Evolutionary conservation across 2,113 vertebrate species (phyloP).

Genomic region (Speoplatyrhinus poulsoni): DNA sequence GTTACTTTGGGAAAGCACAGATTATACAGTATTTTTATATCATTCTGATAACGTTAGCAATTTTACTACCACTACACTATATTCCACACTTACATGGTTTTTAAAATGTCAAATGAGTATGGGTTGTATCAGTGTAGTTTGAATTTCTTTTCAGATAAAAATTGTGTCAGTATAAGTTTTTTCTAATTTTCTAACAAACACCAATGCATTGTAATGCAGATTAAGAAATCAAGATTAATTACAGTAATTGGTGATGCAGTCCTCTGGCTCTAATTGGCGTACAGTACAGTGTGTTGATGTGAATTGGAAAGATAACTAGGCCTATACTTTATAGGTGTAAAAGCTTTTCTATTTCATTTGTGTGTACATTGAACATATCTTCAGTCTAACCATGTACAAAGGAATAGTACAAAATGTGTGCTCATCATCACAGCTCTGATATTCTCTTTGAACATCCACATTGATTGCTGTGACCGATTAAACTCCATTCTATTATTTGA

Average conservation of each 20-base stretch:
- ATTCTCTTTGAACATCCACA: conserved; percentile 96
- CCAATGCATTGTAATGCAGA: not conserved
- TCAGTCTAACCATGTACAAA: conserved; percentile 87
- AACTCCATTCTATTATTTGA: conserved; percentile 89
- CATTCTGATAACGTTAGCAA: too few relatives aligned
- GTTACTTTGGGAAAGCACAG: too few relatives aligned
- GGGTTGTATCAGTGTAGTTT: too few relatives aligned
- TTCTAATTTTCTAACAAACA: not conserved
- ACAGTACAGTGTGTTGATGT: conserved; percentile 5
- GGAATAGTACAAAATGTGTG: conserved; percentile 83
- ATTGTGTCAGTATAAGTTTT: too few relatives aligned
- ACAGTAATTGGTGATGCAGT: not conserved
- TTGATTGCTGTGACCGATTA: conserved; percentile 91
- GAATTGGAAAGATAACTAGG: conserved; percentile 10
- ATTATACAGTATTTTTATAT: too few relatives aligned
- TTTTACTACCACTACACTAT: too few relatives aligned
- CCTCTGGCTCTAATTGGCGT: not conserved
- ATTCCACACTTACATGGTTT: too few relatives aligned
- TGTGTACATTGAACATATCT: conserved; percentile 68
- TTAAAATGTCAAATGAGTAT: too few relatives aligned
- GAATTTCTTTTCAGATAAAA: too few relatives aligned
- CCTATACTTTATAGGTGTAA: conserved; percentile 29
- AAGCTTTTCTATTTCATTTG: conserved; percentile 26
- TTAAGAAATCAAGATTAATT: not conserved
- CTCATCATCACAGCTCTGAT: conserved; percentile 82